Conservation (phyloP, 2,888 invertebrate genomes). For the Papilio demoleus region DNA sequence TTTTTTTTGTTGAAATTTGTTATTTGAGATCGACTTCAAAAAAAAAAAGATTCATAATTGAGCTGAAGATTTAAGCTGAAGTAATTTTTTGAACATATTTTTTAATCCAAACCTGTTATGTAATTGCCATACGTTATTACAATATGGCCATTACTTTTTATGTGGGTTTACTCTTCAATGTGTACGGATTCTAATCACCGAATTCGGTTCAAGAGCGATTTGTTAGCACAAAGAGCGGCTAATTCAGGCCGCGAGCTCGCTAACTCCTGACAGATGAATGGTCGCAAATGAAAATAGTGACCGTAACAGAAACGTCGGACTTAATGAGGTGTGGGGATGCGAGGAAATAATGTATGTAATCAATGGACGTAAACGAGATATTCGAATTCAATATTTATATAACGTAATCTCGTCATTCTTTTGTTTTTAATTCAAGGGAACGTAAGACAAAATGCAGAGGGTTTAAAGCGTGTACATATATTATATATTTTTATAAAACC, state of each 20-base stretch:
- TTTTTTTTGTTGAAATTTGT: neutral
- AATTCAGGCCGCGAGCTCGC: constrained; percentile 38
- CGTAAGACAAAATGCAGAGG: no score
- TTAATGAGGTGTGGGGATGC: constrained; percentile 34
- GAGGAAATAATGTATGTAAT: constrained; percentile 18
- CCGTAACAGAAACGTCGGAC: constrained; percentile 37
- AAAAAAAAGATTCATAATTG: no score
- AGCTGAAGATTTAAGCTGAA: no score
- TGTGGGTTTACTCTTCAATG: no score
- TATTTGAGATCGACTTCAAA: no score
- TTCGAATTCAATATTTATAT: neutral
- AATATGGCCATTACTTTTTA: no score
- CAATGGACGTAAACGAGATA: neutral
- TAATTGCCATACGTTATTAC: no score
- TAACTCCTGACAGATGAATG: constrained; percentile 40
- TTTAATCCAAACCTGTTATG: no score
- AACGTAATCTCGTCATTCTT: neutral
- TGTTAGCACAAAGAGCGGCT: constrained; percentile 43
- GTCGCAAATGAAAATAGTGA: constrained; percentile 43
- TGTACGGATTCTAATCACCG: constrained; percentile 18
- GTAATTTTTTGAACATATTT: no score
- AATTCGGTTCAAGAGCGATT: constrained; percentile 41
- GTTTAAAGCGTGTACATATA: no score
- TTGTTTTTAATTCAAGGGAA: neutral
- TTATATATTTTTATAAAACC: no score